Base-by-base conservation (phyloP, 1,140 invertebrate genomes). In the Drosophila subpulchrella region DNA sequence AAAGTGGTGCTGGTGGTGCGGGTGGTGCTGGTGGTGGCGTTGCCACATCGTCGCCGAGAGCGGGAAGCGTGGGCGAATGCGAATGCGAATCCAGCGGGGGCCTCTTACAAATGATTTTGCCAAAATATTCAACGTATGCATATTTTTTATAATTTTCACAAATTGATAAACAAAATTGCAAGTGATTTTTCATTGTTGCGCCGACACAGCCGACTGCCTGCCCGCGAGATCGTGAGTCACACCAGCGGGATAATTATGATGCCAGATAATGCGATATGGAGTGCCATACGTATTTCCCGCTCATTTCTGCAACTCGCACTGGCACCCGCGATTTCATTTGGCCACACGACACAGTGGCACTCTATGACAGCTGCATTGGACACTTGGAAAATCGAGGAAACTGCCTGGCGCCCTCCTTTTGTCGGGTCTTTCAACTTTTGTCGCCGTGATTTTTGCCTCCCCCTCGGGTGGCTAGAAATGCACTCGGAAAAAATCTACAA, bases 141-240 rank as follows among this genome's bases (percentile, higher is more conserved):
- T 89, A 89, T 88, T 89, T 88, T 88, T 88, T 89, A 89, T 88
- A 88, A 88, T 89, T 84, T 89, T 88, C 84, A 84, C 84, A 88
- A 88, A 88, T 88, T 88, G 84, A 88, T 88, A 88, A 88, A 89
- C 84, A 82, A 88, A 88, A 89, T 88, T 88, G 84, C 84, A 88
- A 89, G 84, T 88, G 84, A 89, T 88, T 88, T 88, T 88, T 89
- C 84, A 89, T 88, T 76, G 71, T 63, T 62, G 66, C 56, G 60
- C 70, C 60, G 51, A 41, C 55, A 36, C 50, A 54, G 17, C 34
- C 55, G 15, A 32, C 34, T 32, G 34, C 24, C 42, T 3, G 27
- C 27, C 27, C 27, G 32, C 32, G 32, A 51, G 65, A 59, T 68
- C 44, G 47, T 86, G 82, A 81, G 61, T 81, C 82, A 86, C 78